Base-by-base conservation (phyloP, 2,113 vertebrate species). In the Zootoca vivipara region DNA sequence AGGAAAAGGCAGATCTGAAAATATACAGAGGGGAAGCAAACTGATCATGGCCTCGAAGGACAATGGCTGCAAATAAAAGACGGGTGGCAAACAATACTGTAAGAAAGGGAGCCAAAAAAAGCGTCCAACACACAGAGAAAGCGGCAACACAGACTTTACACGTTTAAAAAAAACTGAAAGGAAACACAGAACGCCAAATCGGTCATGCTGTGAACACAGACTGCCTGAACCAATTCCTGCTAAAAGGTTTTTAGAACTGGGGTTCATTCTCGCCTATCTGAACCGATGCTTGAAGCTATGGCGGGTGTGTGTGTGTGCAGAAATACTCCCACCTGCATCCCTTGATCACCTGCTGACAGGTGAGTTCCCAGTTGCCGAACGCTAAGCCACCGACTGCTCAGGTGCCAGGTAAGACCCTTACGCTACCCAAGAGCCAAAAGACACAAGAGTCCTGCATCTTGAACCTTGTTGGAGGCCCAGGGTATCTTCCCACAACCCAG, bases 241-340 rank as follows among this genome's bases (percentile, higher is more conserved):
- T 18, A 9, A 4, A 20, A 26, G 46, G 82, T 28, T 38, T 9
- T 5, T 26, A 38, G n/a, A 58, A 12, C 20, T 24, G n/a, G 79
- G 33, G 22, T 38, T 30, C 12, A 6, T 26, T 28, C 20, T 16
- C 13, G 20, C 4, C 10, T 35, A 16, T 15, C 56, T 33, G 7
- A 18, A 7, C 28, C 9, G 62, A 62, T 62, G 35, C 28, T 62
- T 30, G 80, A 40, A 38, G 80, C 38, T 4, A 3, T 1, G 62
- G 33, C 62, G 20, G n/a, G 64, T n/a, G n/a, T n/a, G n/a, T n/a
- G n/a, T n/a, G n/a, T n/a, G n/a, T n/a, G 4, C 15, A 33, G 82
- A 1, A 5, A 20, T 20, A 2, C 2, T 3, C 1, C 16, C 38
- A 28, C 12, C 7, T 15, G 1, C 18, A 26, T 26, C 67, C 30